Evolutionary conservation across 2,797 vertebrate genomes (phyloP), one percentile per base, ranked within the genome.

Genomic region (Silurus lanzhouensis): DNA sequence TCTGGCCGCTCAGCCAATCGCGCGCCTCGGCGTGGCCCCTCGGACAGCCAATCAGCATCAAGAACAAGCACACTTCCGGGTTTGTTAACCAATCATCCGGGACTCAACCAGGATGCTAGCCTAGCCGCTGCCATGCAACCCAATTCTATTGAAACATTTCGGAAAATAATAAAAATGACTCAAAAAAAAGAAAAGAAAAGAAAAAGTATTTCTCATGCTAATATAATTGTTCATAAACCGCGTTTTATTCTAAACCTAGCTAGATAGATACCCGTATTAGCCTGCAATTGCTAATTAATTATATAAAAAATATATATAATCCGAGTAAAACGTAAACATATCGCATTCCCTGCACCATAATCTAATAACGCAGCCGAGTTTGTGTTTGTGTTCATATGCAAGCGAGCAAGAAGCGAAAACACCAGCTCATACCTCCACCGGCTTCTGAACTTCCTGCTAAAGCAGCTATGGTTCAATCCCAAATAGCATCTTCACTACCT

Each of bases 381-480:
- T 52, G 48, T 52, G 48, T 52, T 7, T 52, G 1, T 52, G 48
- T 52, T 52, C 7, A 38, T 38, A 38, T 5, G 38, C 38, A 38
- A 38, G 38, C 38, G 4, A 38, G 8, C 48, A 15, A 76, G 17
- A 55, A 76, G 17, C 31, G 25, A 75, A 52, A 55, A 76, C 66
- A 76, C 76, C 46, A 52, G 60, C n/a, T 74, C 92, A 91, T 87
- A 95, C 95, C 94, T 85, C 87, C 91, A 93, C 95, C 95, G 95
- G 95, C 92, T 94, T 88, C 86, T 90, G 44, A 88, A 91, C 91
- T 93, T 93, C 92, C 92, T 93, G 91, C 79, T 76, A 85, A 58
- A 83, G 89, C 81, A 89, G 90, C 85, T 92, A 94, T 94, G 91
- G 91, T 94, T 91, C 31, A 58, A 38, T 81, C n/a, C 78, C 58